A percentile compares a stretch with the other conserved stretches of the same genome.
phyloP scores from a whole-genome alignment of 2,113 vertebrate species.

The Axis porcinus region DNA sequence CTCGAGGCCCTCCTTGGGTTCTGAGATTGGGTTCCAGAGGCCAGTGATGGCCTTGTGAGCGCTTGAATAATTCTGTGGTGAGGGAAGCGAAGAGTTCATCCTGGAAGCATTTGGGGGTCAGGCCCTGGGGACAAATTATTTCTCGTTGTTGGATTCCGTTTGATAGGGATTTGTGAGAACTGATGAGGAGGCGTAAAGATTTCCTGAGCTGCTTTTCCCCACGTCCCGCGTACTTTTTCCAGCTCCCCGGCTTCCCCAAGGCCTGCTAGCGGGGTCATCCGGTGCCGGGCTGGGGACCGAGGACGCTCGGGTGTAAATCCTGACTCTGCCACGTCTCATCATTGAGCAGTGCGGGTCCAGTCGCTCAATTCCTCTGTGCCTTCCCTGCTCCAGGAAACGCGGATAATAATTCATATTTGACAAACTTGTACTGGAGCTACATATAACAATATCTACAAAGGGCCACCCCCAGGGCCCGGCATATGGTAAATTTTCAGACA shows the following conservation, averaged over 20 bases:
- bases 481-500: not conserved
- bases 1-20: slow-evolving; percentile 50
- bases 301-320: not conserved
- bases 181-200: slow-evolving; percentile 53
- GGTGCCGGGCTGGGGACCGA: not conserved
- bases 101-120: slow-evolving; percentile 61
- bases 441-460: accelerated
- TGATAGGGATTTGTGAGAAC: slow-evolving; percentile 63
- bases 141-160: slow-evolving; percentile 68
- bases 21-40: slow-evolving; percentile 60
- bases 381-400: not conserved
- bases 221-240: not conserved
- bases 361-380: not conserved
- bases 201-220: slow-evolving; percentile 62
- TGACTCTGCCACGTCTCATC: accelerated
- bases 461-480: not conserved
- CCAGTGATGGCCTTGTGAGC: slow-evolving; percentile 65
- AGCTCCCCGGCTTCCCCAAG: not conserved
- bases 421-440: not conserved
- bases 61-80: slow-evolving; percentile 70
- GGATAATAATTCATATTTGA: accelerated
- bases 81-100: slow-evolving; percentile 71
- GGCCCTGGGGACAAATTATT: slow-evolving; percentile 71
- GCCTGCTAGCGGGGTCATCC: not conserved
- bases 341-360: accelerated